Evolutionary conservation across 2,888 invertebrate species (phyloP), one percentile per base, ranked within the genome.

Genomic region (Yponomeuta cagnagella): DNA sequence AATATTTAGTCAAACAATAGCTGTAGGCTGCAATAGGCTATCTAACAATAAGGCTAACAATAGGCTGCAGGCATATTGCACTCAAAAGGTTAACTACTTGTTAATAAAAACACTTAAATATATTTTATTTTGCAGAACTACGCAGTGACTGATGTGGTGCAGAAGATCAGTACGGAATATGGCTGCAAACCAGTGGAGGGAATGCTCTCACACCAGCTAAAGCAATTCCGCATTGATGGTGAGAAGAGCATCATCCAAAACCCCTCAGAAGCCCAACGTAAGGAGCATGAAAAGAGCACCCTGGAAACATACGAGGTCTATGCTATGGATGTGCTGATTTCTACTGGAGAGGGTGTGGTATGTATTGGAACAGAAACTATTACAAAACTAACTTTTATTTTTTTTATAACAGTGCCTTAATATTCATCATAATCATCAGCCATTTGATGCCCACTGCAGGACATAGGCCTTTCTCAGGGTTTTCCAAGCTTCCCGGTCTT

Each of bases 151-250:
- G 97, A 98, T 78, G 96, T 96, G 66, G 97, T 99, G 72, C 97
- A 98, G 88, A 98, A 98, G 92, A 96, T 98, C 75, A 96, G 98
- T 75, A 97, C 98, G 75, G 95, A 96, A 69, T 99, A 94, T 92
- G 97, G 97, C 78, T 99, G 99, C 90, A 99, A 99, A 88, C 99
- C 99, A 43, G 96, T 99, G 70, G 99, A 99, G 91, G 99, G 97
- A 75, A 97, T 97, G 97, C 93, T 97, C 70, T 97, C 97, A 79
- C 99, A 99, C 89, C 98, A 99, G 84, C 92, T 99, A 75, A 98
- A 98, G 88, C 98, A 98, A 86, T 97, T 97, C 87, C 96, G 97
- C 85, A 99, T 99, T 83, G 99, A 99, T 88, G 99, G 99, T 30
- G 99, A 99, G 80, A 99, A 99, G 90, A 91, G 91, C 74, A 88